Evolutionary conservation across 2,113 vertebrate species (phyloP).

Genomic region (Leptobrachium leishanense): DNA sequence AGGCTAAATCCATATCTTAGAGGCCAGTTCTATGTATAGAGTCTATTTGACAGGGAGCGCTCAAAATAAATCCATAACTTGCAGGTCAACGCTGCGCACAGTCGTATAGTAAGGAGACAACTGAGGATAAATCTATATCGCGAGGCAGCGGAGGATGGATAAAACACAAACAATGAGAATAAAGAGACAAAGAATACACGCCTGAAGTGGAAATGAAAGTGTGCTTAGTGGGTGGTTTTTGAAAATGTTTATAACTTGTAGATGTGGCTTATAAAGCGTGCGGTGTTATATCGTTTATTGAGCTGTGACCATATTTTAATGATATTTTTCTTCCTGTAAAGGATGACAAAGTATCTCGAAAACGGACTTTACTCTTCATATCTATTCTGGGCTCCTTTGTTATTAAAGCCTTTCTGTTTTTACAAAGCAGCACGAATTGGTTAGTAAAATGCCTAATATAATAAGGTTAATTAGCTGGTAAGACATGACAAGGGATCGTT

Average conservation of each 20-base stretch:
- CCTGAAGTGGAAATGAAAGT: constrained; percentile 17
- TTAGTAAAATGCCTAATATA: background rate
- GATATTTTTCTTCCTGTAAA: too few relatives aligned
- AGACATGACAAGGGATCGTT: background rate
- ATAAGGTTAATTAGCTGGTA: background rate
- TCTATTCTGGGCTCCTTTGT: background rate
- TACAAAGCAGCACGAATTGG: background rate
- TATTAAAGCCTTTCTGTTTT: background rate
- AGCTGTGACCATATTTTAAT: too few relatives aligned
- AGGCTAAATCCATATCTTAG: constrained; percentile 44
- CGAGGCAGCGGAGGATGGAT: background rate
- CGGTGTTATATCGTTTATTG: background rate
- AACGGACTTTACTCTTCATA: background rate
- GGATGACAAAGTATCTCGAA: background rate
- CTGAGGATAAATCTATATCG: constrained; percentile 29
- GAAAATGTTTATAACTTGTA: background rate
- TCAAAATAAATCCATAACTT: constrained; percentile 35
- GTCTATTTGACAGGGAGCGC: constrained; percentile 25
- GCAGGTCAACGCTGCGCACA: constrained; percentile 7
- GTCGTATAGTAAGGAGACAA: background rate
- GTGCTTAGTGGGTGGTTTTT: background rate
- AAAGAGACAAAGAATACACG: background rate
- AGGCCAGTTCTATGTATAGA: constrained; percentile 36
- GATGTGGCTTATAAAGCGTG: background rate
- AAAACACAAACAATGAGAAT: background rate